Conservation (phyloP, 1,140 invertebrate genomes). For the Apis laboriosa region DNA sequence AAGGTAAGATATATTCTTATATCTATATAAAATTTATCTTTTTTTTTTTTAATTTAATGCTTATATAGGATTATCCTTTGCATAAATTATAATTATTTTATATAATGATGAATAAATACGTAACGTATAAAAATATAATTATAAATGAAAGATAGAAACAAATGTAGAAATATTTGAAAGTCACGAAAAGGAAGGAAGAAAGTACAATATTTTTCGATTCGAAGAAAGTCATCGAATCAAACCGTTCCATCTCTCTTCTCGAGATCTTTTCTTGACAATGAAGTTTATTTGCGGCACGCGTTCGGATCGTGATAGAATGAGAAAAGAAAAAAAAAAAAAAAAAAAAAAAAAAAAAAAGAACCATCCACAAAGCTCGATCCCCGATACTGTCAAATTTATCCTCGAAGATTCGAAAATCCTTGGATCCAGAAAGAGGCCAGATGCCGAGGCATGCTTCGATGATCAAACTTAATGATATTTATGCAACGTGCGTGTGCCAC, state of each 20-base stretch:
- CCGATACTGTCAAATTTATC: slow-evolving; percentile 61
- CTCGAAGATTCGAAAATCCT: slow-evolving; percentile 52
- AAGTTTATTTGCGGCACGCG: slow-evolving; percentile 48
- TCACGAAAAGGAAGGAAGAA: background rate
- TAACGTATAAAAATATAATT: too few relatives aligned
- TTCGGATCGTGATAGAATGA: slow-evolving; percentile 9
- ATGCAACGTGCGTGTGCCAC: slow-evolving; percentile 58
- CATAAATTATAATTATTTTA: too few relatives aligned
- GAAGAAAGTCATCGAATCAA: slow-evolving; percentile 36
- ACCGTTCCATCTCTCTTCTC: background rate
- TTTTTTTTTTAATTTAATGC: too few relatives aligned
- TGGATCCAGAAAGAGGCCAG: slow-evolving; percentile 41
- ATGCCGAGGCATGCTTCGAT: slow-evolving; percentile 54
- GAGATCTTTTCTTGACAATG: slow-evolving; percentile 30
- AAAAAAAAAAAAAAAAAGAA: slow-evolving; percentile 36
- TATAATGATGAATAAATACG: too few relatives aligned
- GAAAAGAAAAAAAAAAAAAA: slow-evolving; percentile 10
- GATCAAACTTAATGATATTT: slow-evolving; percentile 68
- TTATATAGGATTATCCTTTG: too few relatives aligned
- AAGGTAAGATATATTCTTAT: too few relatives aligned
- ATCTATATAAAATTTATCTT: too few relatives aligned
- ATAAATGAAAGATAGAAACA: too few relatives aligned
- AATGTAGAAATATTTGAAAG: background rate
- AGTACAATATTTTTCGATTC: background rate
- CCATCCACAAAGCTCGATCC: slow-evolving; percentile 49